Percentiles rank a stretch among this genome's conserved stretches.
These are phyloP conservation scores for Mungos mungo DNA, from an alignment of 2,113 vertebrate species.

Conservation along the genomic window DNA sequence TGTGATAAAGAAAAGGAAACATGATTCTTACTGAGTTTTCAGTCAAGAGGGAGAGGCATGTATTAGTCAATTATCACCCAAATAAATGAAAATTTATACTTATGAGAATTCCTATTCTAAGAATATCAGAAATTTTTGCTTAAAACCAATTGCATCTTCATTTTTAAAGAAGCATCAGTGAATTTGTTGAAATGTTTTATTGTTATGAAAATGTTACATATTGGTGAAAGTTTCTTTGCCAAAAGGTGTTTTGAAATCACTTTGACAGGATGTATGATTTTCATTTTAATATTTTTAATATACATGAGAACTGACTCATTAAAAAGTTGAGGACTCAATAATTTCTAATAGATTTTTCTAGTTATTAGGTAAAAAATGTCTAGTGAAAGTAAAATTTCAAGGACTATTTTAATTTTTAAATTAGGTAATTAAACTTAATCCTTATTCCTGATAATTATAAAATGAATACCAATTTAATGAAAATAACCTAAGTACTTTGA, in stretches of 20 bases:
- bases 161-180: background rate
- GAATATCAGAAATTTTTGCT: background rate
- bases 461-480: slow-evolving; percentile 23
- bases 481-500: background rate
- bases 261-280: background rate
- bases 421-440: background rate
- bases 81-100: slow-evolving; percentile 2
- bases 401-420: slow-evolving; percentile 42
- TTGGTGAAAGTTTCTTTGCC: background rate
- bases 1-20: background rate
- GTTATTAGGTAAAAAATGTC: background rate
- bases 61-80: background rate
- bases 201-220: background rate
- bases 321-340: background rate
- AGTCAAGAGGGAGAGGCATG: background rate
- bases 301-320: background rate
- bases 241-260: background rate
- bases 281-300: background rate
- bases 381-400: slow-evolving; percentile 3
- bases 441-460: background rate
- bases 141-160: background rate
- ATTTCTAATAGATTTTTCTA: background rate
- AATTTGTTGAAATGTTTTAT: background rate
- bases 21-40: background rate
- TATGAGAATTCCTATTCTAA: background rate